Evolutionary conservation across 2,113 vertebrate species (phyloP).

Genomic region (Ploceus nigricollis): DNA sequence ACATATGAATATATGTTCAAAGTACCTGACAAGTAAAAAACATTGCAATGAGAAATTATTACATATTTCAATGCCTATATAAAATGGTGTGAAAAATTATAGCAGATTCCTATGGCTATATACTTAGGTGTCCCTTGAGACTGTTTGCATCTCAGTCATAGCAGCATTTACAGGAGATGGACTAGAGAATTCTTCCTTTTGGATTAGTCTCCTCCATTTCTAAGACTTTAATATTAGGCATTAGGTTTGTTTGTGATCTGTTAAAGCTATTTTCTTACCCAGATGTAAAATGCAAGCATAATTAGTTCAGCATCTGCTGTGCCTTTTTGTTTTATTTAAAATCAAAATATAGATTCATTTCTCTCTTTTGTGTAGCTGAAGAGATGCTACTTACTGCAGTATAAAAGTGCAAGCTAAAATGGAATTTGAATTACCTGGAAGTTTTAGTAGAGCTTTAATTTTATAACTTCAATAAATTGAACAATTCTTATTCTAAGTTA

Average conservation of each 20-base stretch:
- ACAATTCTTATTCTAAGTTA: neutral
- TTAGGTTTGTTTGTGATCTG: neutral
- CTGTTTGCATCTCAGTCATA: neutral
- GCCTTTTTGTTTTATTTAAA: neutral
- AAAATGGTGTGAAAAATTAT: neutral
- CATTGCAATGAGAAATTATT: neutral
- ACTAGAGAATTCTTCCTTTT: neutral
- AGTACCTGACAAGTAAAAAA: neutral
- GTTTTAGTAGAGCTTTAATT: neutral
- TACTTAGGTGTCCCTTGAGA: neutral
- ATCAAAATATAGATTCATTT: neutral
- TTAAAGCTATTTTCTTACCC: neutral
- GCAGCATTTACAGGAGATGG: neutral
- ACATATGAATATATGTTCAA: neutral
- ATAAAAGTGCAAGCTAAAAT: neutral
- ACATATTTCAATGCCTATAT: neutral
- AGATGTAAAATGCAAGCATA: neutral
- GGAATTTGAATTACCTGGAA: neutral
- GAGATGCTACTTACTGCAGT: neutral
- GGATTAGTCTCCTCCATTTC: neutral
- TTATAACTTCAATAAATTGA: neutral
- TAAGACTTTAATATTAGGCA: neutral
- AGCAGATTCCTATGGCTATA: neutral
- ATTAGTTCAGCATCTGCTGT: neutral
- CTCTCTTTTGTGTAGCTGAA: neutral